These are phyloP conservation scores for Porites rus DNA, from an alignment of 92 coral and sea anemone species.

Conservation along the genomic window DNA sequence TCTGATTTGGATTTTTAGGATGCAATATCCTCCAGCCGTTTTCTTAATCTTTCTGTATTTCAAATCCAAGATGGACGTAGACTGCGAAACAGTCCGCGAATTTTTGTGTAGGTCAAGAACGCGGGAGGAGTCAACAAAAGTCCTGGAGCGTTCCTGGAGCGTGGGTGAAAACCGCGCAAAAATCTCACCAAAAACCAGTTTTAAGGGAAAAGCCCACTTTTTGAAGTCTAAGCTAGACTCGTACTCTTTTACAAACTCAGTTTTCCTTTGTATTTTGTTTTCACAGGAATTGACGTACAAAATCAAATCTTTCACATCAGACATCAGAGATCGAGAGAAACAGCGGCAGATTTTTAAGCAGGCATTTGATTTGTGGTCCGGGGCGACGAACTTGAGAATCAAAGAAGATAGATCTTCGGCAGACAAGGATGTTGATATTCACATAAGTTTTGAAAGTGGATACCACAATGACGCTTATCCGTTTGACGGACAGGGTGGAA, in stretches of 20 bases:
- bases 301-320: conserved; percentile 53
- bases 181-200: no score
- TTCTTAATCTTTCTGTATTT: no score
- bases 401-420: conserved; percentile 51
- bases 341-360: conserved; percentile 72
- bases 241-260: not conserved
- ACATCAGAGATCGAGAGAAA: conserved; percentile 40
- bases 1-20: no score
- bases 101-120: no score
- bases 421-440: conserved; percentile 81
- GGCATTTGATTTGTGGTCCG: conserved; percentile 79
- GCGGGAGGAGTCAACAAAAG: no score
- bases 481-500: conserved; percentile 80
- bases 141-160: no score
- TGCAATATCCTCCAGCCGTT: no score
- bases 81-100: no score
- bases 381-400: conserved; percentile 58
- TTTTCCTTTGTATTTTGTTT: not conserved
- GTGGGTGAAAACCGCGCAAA: no score
- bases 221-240: not conserved
- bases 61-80: no score
- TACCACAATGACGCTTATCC: conserved; percentile 79
- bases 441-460: conserved; percentile 66
- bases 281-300: conserved; percentile 69
- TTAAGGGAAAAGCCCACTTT: no score